Evolutionary conservation across 2,113 vertebrate species (phyloP).

Genomic region (Oryzias melastigma): DNA sequence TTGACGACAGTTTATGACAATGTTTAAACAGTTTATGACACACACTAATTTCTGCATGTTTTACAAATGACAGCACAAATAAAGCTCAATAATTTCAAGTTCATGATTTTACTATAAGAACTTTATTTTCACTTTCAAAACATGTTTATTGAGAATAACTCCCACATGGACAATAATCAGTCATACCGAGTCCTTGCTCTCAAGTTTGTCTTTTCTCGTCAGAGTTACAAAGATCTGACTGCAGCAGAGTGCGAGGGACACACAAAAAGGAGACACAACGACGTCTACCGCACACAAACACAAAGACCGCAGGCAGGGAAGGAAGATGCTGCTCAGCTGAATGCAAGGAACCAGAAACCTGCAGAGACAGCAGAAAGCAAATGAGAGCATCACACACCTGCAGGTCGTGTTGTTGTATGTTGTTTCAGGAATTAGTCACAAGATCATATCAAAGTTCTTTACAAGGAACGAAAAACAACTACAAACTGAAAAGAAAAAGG

Average conservation of each 20-base stretch:
- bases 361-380: not conserved
- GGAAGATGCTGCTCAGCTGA: constrained; percentile 76
- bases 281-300: constrained; percentile 72
- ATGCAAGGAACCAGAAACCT: constrained; percentile 81
- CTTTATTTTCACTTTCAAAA: too few species aligned
- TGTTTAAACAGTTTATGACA: too few species aligned
- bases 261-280: constrained; percentile 72
- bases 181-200: constrained; percentile 36
- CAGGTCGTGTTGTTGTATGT: too few species aligned
- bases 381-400: not conserved
- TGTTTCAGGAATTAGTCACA: not conserved
- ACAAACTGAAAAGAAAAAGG: too few species aligned
- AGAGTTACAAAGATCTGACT: constrained; percentile 54
- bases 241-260: constrained; percentile 77
- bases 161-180: not conserved
- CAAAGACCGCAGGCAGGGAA: constrained; percentile 75
- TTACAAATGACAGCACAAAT: too few species aligned
- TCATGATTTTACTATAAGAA: too few species aligned
- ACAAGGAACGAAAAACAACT: too few species aligned
- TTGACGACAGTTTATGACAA: too few species aligned
- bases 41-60: too few species aligned
- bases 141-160: too few species aligned
- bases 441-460: too few species aligned
- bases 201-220: constrained; percentile 41
- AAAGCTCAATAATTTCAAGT: too few species aligned